Base-by-base conservation (phyloP, 2,797 vertebrate genomes). In the Coregonus sp. region DNA sequence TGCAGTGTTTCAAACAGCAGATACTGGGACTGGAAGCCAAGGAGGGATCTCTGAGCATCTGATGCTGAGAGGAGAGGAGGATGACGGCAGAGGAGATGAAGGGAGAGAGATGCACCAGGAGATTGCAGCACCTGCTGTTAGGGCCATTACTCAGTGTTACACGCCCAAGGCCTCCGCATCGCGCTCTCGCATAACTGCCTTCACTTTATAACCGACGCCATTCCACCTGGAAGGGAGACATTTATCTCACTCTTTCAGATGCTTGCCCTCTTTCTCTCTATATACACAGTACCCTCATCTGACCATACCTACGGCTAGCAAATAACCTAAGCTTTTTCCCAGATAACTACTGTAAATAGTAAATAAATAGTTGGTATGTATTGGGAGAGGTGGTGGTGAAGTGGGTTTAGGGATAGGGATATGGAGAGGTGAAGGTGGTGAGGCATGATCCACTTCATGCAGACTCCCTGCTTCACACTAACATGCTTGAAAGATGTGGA, bases 61-160 rank as follows among this genome's bases (percentile, higher is more conserved):
- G 31, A 68, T 31, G 51, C 2, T 52, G 25, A 35, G 54, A 86
- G 74, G 76, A 50, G 84, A 25, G 25, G 25, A 25, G 25, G 25
- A 25, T 70, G 54, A 72, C 78, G 72, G 74, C 4, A 4, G 67
- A 75, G 37, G 33, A 59, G 50, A 63, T 11, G 80, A 6, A 4
- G 1, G 3, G 51, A 61, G 16, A 73, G 66, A 72, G 63, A 18
- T 69, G 63, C 80, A 73, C 7, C n/a, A 52, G 72, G 78, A 75
- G 78, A 74, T 56, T 29, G 47, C 80, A 70, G 79, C 81, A 81
- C 82, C 76, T 86, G 80, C 79, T 71, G 80, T 81, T 82, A 65
- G 72, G 40, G 74, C 16, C 47, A 86, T 84, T 80, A 74, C 69
- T 84, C 82, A 68, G 59, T 76, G 81, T 82, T 84, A 70, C 78